Percentiles rank a stretch among this genome's conserved stretches.
Conservation (phyloP, 2,113 vertebrate genomes). For the Sorex araneus region DNA sequence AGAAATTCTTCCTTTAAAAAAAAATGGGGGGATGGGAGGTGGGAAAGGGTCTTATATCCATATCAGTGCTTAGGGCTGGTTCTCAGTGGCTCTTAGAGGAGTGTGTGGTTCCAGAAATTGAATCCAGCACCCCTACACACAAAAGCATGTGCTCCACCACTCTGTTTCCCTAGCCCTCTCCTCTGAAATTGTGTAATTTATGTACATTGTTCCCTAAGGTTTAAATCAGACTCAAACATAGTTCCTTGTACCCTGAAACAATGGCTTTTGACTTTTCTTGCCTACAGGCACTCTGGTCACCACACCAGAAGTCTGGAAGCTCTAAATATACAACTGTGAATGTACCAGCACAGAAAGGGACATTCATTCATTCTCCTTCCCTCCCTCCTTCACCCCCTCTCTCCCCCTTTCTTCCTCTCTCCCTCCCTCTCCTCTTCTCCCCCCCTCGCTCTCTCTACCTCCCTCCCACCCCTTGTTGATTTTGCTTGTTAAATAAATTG, state of each 20-base stretch:
- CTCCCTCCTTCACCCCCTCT: too few species aligned
- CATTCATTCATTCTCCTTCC: too few species aligned
- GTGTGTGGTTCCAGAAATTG: too few species aligned
- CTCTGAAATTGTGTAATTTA: background rate
- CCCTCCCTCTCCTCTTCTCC: background rate
- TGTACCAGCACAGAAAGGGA: conserved; percentile 1
- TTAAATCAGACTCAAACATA: too few species aligned
- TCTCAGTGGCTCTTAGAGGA: too few species aligned
- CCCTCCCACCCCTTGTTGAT: background rate
- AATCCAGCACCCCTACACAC: background rate
- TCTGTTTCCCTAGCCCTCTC: background rate
- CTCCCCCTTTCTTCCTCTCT: conserved; percentile 58
- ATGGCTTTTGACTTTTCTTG: too few species aligned
- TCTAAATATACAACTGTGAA: background rate
- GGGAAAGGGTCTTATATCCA: too few species aligned
- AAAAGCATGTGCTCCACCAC: background rate
- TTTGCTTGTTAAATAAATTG: conserved; percentile 61
- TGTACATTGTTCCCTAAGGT: too few species aligned
- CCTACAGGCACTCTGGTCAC: too few species aligned
- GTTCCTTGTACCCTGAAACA: too few species aligned
- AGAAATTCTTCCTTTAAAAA: conserved; percentile 44
- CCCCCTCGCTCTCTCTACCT: background rate
- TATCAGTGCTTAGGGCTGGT: background rate
- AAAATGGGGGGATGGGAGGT: background rate
- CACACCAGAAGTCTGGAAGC: too few species aligned